Conservation (phyloP, 2,797 vertebrate genomes). For the Oreochromis grahami region DNA sequence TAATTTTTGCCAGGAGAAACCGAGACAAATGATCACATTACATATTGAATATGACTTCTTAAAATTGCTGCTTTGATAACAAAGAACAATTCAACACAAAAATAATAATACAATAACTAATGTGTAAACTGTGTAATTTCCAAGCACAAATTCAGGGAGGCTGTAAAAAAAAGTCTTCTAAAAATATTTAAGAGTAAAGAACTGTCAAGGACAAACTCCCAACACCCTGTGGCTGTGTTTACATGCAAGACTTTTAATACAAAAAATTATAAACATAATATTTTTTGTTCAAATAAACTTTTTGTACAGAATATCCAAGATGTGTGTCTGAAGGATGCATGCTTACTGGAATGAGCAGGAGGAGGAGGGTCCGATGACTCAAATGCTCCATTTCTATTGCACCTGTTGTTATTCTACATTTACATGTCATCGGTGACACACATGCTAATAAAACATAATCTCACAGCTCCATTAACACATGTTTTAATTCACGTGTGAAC, state of each 20-base stretch:
- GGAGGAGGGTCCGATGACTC: not conserved
- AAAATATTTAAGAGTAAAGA: not conserved
- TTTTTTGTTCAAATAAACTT: not conserved
- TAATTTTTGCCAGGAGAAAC: not conserved
- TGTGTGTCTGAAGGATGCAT: not conserved
- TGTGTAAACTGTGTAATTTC: not conserved
- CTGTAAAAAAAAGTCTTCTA: not conserved
- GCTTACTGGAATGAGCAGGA: not conserved
- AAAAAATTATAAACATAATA: not conserved
- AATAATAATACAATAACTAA: not conserved
- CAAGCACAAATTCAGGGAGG: not conserved
- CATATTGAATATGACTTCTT: not conserved
- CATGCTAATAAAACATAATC: not conserved
- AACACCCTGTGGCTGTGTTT: fast-evolving
- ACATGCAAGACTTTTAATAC: not conserved
- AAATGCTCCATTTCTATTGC: not conserved
- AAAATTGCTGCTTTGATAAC: not conserved
- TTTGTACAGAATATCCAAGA: not conserved
- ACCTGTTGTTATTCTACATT: not conserved
- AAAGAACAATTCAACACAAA: not conserved
- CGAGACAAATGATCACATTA: not conserved
- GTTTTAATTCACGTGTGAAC: not conserved
- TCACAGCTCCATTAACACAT: not conserved
- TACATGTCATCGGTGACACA: not conserved
- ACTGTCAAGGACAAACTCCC: not conserved